Evolutionary conservation across 2,113 vertebrate species (phyloP), one percentile per base, ranked within the genome.

Genomic region (Cololabis saira): DNA sequence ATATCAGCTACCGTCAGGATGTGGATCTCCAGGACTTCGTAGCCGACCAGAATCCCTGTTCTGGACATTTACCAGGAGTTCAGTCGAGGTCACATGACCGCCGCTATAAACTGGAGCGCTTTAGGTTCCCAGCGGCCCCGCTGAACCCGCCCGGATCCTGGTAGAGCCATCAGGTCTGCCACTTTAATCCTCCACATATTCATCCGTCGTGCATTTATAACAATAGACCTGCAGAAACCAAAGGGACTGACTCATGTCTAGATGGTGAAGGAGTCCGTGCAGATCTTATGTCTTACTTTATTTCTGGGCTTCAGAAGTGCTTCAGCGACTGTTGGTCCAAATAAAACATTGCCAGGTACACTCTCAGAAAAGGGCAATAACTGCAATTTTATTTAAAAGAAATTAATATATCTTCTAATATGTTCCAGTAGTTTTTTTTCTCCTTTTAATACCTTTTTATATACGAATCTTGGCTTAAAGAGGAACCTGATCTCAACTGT

Each of bases 341-440:
- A 71, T 44, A 4, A 70, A 85, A 65, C 50, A 55, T 53, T 18
- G 47, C 77, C 78, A 78, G 81, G 77, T 82, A 85, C 83, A 54
- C 66, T 71, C 1, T 49, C 45, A 16, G 71, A 11, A 62, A 79
- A 81, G 71, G 81, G 81, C 79, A 78, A 67, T 63, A 68, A 61
- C 52, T 81, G 64, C 85, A 42, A 66, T 83, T 90, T 84, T 92
- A 90, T 89, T 90, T 91, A 85, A 88, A 81, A 89, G 53, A 90
- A 91, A 87, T 83, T 91, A 92, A 94, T 92, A 92, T 93, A 92
- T 94, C 91, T 92, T 86, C 65, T 69, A 80, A 76, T 86, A 69
- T 66, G 63, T 62, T 80, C 76, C 48, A 22, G 11, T 77, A 74
- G 50, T 60, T 50, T 64, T 53, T 75, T 69, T 72, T 37, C 6